A percentile compares a stretch with the other conserved stretches of the same genome.
These are phyloP conservation scores for Phaethon lepturus DNA, from an alignment of 2,113 vertebrate genomes.

Conservation along the genomic window DNA sequence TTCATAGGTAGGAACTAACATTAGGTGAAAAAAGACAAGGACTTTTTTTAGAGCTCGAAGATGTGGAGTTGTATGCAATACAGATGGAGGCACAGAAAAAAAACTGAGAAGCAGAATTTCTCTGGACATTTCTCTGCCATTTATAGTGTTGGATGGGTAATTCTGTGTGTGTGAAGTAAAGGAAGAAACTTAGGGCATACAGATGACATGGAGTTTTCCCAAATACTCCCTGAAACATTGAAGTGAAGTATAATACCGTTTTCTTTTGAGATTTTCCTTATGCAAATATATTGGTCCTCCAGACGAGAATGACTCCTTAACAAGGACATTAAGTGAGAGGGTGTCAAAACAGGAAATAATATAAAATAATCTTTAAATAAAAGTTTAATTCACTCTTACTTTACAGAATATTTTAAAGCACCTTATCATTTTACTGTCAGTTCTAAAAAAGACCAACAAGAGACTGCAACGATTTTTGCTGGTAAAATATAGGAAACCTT, in stretches of 20 bases:
- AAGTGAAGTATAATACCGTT: not conserved
- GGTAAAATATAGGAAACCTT: slow-evolving; percentile 38
- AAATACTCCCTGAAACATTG: not conserved
- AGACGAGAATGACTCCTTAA: not conserved
- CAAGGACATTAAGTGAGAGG: not conserved
- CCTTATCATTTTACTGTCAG: slow-evolving; percentile 66
- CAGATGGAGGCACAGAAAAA: not conserved
- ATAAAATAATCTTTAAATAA: slow-evolving; percentile 70
- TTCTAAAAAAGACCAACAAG: slow-evolving; percentile 53
- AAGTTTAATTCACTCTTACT: slow-evolving; percentile 77
- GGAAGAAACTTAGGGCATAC: not conserved
- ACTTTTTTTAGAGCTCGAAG: not conserved
- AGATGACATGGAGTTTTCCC: not conserved
- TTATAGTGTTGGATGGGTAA: not conserved
- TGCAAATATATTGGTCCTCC: not conserved
- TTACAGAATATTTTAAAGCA: slow-evolving; percentile 77
- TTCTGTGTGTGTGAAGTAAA: not conserved
- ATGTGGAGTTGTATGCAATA: not conserved
- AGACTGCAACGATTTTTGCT: slow-evolving; percentile 44
- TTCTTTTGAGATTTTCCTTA: not conserved
- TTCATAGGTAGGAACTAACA: not conserved
- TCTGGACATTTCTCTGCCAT: not conserved
- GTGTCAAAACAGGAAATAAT: slow-evolving; percentile 48
- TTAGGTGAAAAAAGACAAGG: not conserved
- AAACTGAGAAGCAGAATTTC: not conserved